These are phyloP conservation scores for Acrobasis repandana DNA, from an alignment of 2,888 invertebrate species.

Conservation along the genomic window DNA sequence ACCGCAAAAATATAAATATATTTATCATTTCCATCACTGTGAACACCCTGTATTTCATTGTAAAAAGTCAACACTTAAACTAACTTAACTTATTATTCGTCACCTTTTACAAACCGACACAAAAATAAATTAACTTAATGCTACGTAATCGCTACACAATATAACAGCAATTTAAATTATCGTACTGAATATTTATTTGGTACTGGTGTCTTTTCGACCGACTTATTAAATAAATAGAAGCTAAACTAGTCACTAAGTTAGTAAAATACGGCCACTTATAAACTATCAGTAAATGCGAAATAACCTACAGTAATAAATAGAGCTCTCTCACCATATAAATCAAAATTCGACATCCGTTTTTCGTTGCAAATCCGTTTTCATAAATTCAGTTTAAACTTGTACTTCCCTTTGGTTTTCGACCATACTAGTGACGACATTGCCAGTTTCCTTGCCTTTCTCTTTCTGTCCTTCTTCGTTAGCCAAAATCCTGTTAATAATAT, in stretches of 20 bases:
- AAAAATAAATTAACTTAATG: conserved; percentile 20
- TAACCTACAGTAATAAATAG: conserved; percentile 28
- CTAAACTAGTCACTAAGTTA: conserved; percentile 40
- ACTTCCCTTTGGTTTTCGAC: conserved; percentile 64
- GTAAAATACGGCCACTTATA: conserved; percentile 49
- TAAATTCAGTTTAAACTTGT: conserved; percentile 35
- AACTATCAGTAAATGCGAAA: conserved; percentile 32
- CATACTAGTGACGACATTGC: conserved; percentile 62
- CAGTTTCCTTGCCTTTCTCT: conserved; percentile 44
- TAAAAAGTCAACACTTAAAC: neutral
- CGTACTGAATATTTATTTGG: conserved; percentile 71
- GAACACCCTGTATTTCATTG: conserved; percentile 18
- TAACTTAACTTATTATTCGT: conserved; percentile 9
- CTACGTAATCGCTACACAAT: neutral
- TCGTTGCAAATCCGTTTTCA: conserved; percentile 22
- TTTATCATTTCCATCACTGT: conserved; percentile 20
- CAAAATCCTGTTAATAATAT: conserved; percentile 82
- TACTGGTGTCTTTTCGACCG: conserved; percentile 63
- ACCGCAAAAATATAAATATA: conserved; percentile 20
- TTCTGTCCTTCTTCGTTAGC: conserved; percentile 44
- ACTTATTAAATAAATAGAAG: conserved; percentile 34
- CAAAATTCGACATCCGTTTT: conserved; percentile 25
- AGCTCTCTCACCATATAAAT: conserved; percentile 31
- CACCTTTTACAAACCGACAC: conserved; percentile 18
- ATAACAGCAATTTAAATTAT: conserved; percentile 9